phyloP scores from a whole-genome alignment of 2,888 invertebrate genomes.

The Pollenia amentaria region DNA sequence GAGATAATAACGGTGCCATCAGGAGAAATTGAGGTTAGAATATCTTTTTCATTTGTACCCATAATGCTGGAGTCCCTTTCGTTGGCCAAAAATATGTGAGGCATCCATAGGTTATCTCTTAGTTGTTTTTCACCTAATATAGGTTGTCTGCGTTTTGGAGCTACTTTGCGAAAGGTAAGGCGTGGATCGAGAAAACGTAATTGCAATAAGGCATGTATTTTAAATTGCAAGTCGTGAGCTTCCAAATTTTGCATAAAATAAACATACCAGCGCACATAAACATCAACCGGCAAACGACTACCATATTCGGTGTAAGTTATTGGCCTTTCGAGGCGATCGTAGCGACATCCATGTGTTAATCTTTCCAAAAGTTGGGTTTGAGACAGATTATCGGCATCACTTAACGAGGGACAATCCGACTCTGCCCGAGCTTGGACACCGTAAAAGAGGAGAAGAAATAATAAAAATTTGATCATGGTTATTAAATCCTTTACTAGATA shows the following conservation, averaged over 20 bases:
- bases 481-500: neutral
- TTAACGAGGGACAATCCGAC: slow-evolving; percentile 85
- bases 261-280: slow-evolving; percentile 91
- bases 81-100: slow-evolving; percentile 92
- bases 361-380: slow-evolving; percentile 90
- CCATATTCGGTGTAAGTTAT: slow-evolving; percentile 82
- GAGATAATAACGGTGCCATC: slow-evolving; percentile 92
- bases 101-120: slow-evolving; percentile 91
- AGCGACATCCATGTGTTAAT: slow-evolving; percentile 90
- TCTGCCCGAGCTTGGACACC: neutral
- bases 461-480: slow-evolving; percentile 8
- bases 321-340: slow-evolving; percentile 90
- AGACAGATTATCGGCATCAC: slow-evolving; percentile 87
- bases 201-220: slow-evolving; percentile 92
- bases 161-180: slow-evolving; percentile 88
- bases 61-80: slow-evolving; percentile 91
- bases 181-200: slow-evolving; percentile 91
- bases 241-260: slow-evolving; percentile 94
- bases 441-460: slow-evolving; percentile 50
- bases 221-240: slow-evolving; percentile 93
- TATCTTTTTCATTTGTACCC: slow-evolving; percentile 91
- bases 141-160: slow-evolving; percentile 88
- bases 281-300: slow-evolving; percentile 87
- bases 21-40: slow-evolving; percentile 91
- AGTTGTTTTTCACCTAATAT: slow-evolving; percentile 90